Percentiles rank a stretch among this genome's conserved stretches.
Conservation (phyloP, 37 sponge, comb jelly and placozoan species). For the Chondrilla cf. caribensis region DNA sequence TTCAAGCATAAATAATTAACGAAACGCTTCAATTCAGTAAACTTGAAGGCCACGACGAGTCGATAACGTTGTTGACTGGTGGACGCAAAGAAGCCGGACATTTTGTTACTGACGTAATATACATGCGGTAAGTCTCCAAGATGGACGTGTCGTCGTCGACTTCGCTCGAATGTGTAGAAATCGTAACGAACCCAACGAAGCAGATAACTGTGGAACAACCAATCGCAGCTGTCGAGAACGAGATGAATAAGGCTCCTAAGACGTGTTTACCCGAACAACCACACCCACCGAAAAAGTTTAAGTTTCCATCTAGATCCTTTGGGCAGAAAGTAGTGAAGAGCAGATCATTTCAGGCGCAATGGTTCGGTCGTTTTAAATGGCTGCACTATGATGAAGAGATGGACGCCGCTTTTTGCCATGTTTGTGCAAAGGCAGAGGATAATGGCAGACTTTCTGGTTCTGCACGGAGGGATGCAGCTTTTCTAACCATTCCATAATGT, state of each 20-base stretch:
- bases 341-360: slow-evolving; percentile 19
- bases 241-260: slow-evolving; percentile 22
- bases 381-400: slow-evolving; percentile 24
- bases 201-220: slow-evolving; percentile 10
- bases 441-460: slow-evolving; percentile 11
- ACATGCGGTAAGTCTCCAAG: slow-evolving; percentile 8
- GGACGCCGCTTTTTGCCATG: slow-evolving; percentile 24
- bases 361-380: slow-evolving; percentile 10
- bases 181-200: background rate
- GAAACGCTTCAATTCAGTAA: slow-evolving; percentile 18
- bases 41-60: slow-evolving; percentile 16
- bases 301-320: slow-evolving; percentile 13
- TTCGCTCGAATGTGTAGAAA: slow-evolving; percentile 17
- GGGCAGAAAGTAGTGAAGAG: slow-evolving; percentile 13
- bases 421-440: slow-evolving; percentile 26
- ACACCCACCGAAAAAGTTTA: slow-evolving; percentile 12
- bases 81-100: background rate
- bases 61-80: background rate
- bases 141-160: background rate
- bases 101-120: background rate
- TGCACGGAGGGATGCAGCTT: slow-evolving; percentile 9
- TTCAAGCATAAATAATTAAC: slow-evolving; percentile 23
- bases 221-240: slow-evolving; percentile 16
- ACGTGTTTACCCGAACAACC: slow-evolving; percentile 8
- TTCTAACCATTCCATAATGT: background rate